Base-by-base conservation (phyloP, 1,140 invertebrate genomes). In the Lasioglossum albipes region DNA sequence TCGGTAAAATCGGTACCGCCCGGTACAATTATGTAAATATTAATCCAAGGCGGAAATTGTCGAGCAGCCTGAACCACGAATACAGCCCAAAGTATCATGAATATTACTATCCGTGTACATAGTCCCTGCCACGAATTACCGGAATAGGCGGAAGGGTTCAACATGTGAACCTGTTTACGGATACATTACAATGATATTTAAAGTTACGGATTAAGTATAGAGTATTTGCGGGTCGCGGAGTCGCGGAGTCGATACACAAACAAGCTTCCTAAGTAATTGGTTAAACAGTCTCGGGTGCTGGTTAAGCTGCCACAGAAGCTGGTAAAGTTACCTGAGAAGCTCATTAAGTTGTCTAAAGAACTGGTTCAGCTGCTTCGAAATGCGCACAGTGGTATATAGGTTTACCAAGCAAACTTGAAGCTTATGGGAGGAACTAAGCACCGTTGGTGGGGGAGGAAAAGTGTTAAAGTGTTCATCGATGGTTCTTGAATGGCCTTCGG, bases 301-400 rank as follows among this genome's bases (percentile, higher is more conserved):
- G 62, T 36, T 64, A 64, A 65, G 62, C 62, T 65, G 62, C 62
- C 62, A 41, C 31, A 65, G 62, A 41, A 65, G 36, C 18, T 41
- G 31, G 31, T 65, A 41, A 65, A 65, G 62, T 36, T 20, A 18
- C 31, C 62, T 65, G 62, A 65, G 36, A 27, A 65, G 62, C 62
- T 65, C 22, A 41, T 65, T 65, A 65, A 65, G 62, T 31, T 65
- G 13, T 36, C 62, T 20, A 41, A 16, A 41, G 31, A 65, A 36
- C 62, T 65, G 62, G 36, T 65, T 65, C 31, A 65, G 31, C 62
- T 65, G 7, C 31, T 16, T 65, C 31, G 31, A 36, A 36, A 41
- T 65, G 31, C 62, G 36, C 31, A 18, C 36, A 41, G 31, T 41
- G 31, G 31, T 65, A 27, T 65, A 27, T 59, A n/a, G 57, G 57